Conservation (phyloP, 2,113 vertebrate species). For the Coptodon bakossiorum region DNA sequence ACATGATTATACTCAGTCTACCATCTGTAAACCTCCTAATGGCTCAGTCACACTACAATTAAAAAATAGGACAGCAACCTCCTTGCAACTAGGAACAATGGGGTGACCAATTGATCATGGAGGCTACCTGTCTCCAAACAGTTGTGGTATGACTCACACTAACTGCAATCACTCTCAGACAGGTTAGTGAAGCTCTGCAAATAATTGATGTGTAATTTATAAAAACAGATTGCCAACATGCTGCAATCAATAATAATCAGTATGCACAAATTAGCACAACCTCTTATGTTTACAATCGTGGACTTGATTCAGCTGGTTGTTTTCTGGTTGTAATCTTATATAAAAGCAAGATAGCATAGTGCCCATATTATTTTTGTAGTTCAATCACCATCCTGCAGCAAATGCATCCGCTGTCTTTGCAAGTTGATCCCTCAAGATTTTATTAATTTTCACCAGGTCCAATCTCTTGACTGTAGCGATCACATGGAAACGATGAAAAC, state of each 20-base stretch:
- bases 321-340: neutral
- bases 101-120: neutral
- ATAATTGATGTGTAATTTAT: neutral
- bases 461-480: neutral
- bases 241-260: neutral
- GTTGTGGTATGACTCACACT: neutral
- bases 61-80: neutral
- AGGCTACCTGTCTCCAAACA: neutral
- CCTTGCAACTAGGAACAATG: neutral
- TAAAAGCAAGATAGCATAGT: neutral
- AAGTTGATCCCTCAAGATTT: neutral
- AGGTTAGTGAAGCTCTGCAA: neutral
- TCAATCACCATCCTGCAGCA: neutral
- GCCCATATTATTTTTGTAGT: neutral
- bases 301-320: neutral
- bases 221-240: fast-evolving
- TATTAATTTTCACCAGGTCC: neutral
- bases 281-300: neutral
- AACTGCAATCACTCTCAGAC: neutral
- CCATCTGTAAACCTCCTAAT: neutral
- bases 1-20: neutral
- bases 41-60: neutral
- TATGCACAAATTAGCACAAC: neutral
- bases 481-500: fast-evolving
- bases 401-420: neutral